A percentile compares a stretch with the other conserved stretches of the same genome.
These are phyloP conservation scores for Sebastes glaucus DNA, from an alignment of 2,797 vertebrate genomes.

Conservation along the genomic window DNA sequence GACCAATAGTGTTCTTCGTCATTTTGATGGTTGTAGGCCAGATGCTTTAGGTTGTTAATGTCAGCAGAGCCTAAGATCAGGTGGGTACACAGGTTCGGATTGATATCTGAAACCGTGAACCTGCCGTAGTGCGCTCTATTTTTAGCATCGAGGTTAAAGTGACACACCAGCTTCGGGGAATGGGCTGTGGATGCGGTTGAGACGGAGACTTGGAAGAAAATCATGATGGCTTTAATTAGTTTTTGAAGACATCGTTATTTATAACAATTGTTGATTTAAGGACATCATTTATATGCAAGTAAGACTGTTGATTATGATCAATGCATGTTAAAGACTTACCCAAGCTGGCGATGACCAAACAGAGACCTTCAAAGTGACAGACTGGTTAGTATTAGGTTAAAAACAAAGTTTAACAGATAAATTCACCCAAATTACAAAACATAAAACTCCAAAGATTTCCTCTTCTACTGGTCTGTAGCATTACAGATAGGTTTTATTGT, in stretches of 20 bases:
- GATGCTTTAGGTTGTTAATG: constrained; percentile 60
- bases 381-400: neutral
- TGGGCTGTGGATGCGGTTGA: constrained; percentile 27
- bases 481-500: neutral
- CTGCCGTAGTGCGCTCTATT: constrained; percentile 49
- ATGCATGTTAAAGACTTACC: constrained; percentile 31
- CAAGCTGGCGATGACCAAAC: constrained; percentile 27
- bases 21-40: constrained; percentile 62
- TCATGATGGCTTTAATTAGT: neutral
- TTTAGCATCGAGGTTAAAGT: constrained; percentile 81
- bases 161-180: constrained; percentile 75
- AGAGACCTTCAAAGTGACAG: constrained; percentile 45
- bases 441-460: neutral
- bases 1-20: constrained; percentile 70
- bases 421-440: neutral
- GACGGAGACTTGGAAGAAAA: constrained; percentile 49
- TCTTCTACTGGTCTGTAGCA: neutral
- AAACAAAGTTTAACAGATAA: neutral
- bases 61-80: constrained; percentile 82
- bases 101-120: constrained; percentile 70
- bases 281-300: neutral
- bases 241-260: neutral
- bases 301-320: neutral
- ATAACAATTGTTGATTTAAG: neutral
- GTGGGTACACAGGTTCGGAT: constrained; percentile 84